Conservation (phyloP, 2,797 vertebrate genomes). For the Cynopterus sphinx region DNA sequence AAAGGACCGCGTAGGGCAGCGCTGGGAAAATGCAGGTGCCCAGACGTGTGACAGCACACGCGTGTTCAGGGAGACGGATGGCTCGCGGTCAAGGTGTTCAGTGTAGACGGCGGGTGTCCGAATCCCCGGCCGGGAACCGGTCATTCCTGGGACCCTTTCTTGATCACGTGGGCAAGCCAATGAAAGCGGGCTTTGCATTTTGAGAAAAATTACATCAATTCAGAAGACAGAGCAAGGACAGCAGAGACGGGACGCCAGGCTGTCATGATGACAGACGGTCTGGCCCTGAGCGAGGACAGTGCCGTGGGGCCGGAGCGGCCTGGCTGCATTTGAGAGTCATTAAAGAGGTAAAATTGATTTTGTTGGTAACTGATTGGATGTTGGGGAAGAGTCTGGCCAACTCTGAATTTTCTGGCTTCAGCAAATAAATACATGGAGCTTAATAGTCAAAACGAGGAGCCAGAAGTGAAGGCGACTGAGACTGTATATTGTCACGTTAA, state of each 20-base stretch:
- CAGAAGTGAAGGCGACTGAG: background rate
- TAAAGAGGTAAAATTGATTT: background rate
- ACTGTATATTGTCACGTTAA: background rate
- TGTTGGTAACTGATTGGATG: background rate
- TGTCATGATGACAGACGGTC: background rate
- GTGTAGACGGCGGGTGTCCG: background rate
- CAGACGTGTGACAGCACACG: background rate
- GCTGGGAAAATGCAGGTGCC: background rate
- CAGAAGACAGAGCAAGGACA: background rate
- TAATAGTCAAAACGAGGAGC: background rate
- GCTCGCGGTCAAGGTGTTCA: too few relatives aligned
- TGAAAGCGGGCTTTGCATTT: background rate
- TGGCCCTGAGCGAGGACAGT: background rate
- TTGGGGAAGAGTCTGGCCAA: background rate
- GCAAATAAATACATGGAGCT: background rate
- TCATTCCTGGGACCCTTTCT: background rate
- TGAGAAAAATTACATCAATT: background rate
- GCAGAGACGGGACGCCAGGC: background rate
- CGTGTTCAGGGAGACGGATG: background rate
- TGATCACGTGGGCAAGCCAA: background rate
- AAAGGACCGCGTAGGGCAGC: background rate
- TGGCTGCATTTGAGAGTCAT: background rate
- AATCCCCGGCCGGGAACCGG: background rate
- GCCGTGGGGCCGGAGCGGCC: background rate
- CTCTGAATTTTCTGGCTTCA: background rate